Evolutionary conservation across 2,797 vertebrate species (phyloP).

Genomic region (Leucoraja ocellata): DNA sequence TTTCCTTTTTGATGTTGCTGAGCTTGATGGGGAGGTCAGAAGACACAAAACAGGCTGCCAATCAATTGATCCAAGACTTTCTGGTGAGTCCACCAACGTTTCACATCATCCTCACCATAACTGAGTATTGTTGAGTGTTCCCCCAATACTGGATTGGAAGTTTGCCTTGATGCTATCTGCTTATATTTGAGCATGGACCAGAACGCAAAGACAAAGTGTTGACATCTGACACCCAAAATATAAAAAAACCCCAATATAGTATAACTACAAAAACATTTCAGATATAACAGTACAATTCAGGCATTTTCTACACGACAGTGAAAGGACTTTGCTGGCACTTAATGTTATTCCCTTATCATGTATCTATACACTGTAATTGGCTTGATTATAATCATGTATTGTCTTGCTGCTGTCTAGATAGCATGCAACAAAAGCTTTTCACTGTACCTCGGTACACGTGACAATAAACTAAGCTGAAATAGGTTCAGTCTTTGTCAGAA

Average conservation of each 20-base stretch:
- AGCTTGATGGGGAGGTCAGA: neutral
- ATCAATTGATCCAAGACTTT: neutral
- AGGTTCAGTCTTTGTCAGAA: neutral
- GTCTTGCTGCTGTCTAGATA: no score
- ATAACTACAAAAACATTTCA: neutral
- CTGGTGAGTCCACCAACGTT: neutral
- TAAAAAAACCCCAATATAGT: neutral
- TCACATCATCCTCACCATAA: no score
- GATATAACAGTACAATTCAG: neutral
- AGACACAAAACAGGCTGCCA: neutral
- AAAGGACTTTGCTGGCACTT: no score
- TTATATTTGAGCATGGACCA: no score
- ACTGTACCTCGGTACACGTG: no score
- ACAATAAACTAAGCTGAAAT: neutral
- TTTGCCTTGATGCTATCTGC: conserved; percentile 1
- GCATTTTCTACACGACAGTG: neutral
- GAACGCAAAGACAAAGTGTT: neutral
- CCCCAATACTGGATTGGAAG: neutral
- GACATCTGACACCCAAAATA: no score
- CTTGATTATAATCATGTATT: no score
- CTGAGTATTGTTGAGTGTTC: neutral
- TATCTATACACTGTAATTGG: no score
- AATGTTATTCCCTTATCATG: no score
- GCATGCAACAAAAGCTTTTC: no score
- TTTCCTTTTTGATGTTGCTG: neutral